Conservation (phyloP, 2,888 invertebrate genomes). For the Erebia epiphron region DNA sequence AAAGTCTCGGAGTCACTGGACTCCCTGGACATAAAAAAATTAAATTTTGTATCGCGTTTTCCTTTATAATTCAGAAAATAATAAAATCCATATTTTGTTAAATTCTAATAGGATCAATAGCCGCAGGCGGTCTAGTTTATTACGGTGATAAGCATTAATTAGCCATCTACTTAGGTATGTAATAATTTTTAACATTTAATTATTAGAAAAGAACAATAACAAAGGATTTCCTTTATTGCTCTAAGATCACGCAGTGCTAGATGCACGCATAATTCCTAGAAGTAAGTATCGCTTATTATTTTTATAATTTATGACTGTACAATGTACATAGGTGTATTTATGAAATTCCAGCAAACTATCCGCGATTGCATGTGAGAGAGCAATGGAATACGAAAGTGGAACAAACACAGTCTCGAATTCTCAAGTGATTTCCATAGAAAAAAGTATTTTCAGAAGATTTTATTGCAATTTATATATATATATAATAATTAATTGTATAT, state of each 20-base stretch:
- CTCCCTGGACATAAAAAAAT: too few species aligned
- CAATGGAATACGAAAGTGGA: constrained; percentile 25
- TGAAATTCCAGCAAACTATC: constrained; percentile 23
- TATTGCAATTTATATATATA: not conserved
- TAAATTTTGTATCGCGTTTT: too few species aligned
- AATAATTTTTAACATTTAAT: constrained; percentile 8
- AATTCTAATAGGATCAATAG: too few species aligned
- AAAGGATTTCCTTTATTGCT: constrained; percentile 27
- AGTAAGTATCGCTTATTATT: constrained; percentile 13
- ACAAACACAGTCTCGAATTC: constrained; percentile 10
- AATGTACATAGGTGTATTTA: constrained; percentile 14
- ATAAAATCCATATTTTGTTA: too few species aligned
- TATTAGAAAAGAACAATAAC: constrained; percentile 20
- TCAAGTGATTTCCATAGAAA: not conserved
- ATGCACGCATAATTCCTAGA: constrained; percentile 19
- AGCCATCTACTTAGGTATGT: not conserved
- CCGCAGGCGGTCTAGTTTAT: too few species aligned
- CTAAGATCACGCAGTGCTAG: constrained; percentile 25
- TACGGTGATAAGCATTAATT: too few species aligned
- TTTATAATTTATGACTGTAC: constrained; percentile 12
- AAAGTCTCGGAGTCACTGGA: too few species aligned
- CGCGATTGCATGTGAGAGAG: constrained; percentile 17
- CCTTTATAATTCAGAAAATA: too few species aligned
- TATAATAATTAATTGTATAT: too few species aligned
- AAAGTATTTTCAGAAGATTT: not conserved